Conservation (phyloP, 2,797 vertebrate species). For the Coregonus sp. region DNA sequence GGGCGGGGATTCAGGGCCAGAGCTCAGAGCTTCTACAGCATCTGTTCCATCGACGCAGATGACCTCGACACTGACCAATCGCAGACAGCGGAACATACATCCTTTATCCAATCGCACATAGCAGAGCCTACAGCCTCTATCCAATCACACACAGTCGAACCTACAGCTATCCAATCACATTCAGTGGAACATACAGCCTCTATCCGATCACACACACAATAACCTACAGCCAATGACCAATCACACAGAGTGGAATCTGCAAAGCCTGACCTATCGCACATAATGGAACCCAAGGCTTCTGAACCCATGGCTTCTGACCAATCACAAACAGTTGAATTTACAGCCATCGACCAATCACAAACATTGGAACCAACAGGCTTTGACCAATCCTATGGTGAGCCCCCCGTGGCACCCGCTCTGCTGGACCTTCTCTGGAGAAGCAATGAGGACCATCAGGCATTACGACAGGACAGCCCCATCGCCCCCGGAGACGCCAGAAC, state of each 20-base stretch:
- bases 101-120: not conserved
- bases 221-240: not conserved
- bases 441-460: conserved; percentile 14
- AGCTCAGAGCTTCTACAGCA: conserved; percentile 80
- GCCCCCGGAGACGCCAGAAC: not conserved
- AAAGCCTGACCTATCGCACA: not conserved
- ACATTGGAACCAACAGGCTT: not conserved
- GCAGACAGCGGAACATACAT: conserved; percentile 15
- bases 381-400: not conserved
- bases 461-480: not conserved
- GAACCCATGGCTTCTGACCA: no score
- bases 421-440: conserved; percentile 9
- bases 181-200: conserved; percentile 11
- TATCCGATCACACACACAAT: conserved; percentile 1
- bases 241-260: not conserved
- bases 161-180: not conserved
- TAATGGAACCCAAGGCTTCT: no score
- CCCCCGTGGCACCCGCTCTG: not conserved
- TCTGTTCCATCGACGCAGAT: conserved; percentile 82
- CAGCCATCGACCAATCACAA: conserved; percentile 2
- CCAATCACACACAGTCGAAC: not conserved
- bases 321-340: not conserved
- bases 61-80: conserved; percentile 63
- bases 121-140: not conserved
- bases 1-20: conserved; percentile 48